Conservation (phyloP, 2,797 vertebrate genomes). For the Pantherophis alleghaniensis region DNA sequence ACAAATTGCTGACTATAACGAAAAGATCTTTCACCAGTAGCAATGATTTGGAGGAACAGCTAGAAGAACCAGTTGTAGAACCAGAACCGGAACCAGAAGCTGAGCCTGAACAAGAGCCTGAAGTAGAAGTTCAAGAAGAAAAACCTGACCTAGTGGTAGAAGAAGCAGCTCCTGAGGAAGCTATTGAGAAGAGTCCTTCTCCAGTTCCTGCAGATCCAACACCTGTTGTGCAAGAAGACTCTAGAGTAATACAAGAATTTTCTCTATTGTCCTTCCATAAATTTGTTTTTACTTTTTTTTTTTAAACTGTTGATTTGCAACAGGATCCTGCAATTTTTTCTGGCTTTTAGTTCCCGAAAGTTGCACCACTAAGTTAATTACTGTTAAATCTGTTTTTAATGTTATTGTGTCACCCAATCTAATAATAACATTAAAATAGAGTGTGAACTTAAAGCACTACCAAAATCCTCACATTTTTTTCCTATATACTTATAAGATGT, state of each 20-base stretch:
- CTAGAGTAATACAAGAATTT: constrained; percentile 74
- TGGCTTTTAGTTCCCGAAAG: background rate
- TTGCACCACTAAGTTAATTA: background rate
- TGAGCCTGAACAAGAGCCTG: constrained; percentile 83
- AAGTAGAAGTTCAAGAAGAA: constrained; percentile 73
- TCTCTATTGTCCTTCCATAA: background rate
- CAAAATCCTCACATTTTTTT: background rate
- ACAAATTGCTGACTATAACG: background rate
- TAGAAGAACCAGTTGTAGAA: constrained; percentile 81
- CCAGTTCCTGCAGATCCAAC: constrained; percentile 81
- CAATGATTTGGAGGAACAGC: constrained; percentile 83
- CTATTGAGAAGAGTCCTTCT: constrained; percentile 81
- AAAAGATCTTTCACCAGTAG: constrained; percentile 63
- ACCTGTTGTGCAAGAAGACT: constrained; percentile 84
- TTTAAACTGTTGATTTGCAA: background rate
- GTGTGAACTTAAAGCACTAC: background rate
- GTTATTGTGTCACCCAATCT: background rate
- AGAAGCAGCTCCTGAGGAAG: constrained; percentile 76
- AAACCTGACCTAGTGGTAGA: constrained; percentile 78
- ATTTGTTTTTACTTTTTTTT: background rate
- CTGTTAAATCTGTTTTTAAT: background rate
- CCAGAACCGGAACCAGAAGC: constrained; percentile 81
- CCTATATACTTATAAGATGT: background rate
- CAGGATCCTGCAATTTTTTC: background rate
- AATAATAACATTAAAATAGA: background rate